Conservation (phyloP, 1,140 invertebrate genomes). For the Thrips palmi region DNA sequence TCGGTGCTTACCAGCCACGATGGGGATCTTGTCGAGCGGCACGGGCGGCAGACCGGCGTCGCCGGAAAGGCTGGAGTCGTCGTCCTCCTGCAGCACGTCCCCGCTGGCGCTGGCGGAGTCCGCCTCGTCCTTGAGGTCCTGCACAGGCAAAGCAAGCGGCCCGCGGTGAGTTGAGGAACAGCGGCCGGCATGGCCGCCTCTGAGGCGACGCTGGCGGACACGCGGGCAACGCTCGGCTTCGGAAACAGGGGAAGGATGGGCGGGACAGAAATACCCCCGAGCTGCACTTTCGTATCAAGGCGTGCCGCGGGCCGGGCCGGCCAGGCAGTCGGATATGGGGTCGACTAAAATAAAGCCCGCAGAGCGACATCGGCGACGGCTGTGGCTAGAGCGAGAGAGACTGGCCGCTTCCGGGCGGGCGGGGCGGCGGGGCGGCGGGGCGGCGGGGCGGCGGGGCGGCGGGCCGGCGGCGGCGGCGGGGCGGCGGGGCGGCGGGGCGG, state of each 20-base stretch:
- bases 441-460: slow-evolving; percentile 1
- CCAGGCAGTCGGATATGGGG: no score
- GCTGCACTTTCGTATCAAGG: no score
- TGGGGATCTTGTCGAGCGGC: slow-evolving; percentile 13
- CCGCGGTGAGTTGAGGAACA: no score
- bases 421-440: neutral
- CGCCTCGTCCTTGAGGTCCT: slow-evolving; percentile 18
- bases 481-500: no score
- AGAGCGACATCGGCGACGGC: no score
- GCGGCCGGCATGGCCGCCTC: slow-evolving; percentile 19
- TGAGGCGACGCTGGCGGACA: no score
- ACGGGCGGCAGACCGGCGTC: slow-evolving; percentile 25
- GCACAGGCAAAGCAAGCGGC: slow-evolving; percentile 19
- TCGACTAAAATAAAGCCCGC: no score
- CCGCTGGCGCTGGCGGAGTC: slow-evolving; percentile 22
- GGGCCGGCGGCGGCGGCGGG: slow-evolving; percentile 8
- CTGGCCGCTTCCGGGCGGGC: slow-evolving; percentile 1
- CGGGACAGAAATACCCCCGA: no score
- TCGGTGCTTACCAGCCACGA: slow-evolving; percentile 7
- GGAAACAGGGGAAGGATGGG: no score
- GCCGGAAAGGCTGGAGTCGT: slow-evolving; percentile 29
- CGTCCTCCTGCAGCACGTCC: slow-evolving; percentile 22
- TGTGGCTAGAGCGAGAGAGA: no score
- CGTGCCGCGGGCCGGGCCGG: no score
- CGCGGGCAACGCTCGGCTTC: no score